Base-by-base conservation (phyloP, 1,140 invertebrate genomes). In the Babylonia areolata region DNA sequence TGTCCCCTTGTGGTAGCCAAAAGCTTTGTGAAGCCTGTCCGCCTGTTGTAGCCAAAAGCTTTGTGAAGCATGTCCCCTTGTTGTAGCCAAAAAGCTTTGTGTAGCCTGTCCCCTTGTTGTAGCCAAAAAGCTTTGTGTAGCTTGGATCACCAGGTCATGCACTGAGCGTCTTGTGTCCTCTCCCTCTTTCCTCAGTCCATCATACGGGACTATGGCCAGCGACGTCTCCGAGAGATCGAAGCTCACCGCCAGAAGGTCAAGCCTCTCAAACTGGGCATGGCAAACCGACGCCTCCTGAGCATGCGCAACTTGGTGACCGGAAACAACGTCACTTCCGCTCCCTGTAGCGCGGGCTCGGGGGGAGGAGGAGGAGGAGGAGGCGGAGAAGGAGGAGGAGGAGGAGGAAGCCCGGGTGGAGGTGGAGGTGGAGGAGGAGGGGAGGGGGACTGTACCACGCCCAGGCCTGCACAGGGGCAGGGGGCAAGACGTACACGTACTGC, bases 181-280 rank as follows among this genome's bases (percentile, higher is more conserved):
- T 35, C 35, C 71, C 35, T 73, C 31, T 73, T 73, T 73, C 35
- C 71, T 73, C 89, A 93, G 92, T 89, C 89, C 75, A 92, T 93
- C 46, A 93, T 93, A 33, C 86, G 92, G 64, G 91, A 91, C 64
- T 93, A 93, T 86, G 92, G 92, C 42, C 90, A 93, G 75, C 87
- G 89, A 79, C 85, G 92, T 33, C 87, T 93, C 17, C 87, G 91
- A 75, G 90, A 93, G 84, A 91, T 92, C 51, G 91, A 92, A 86
- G 88, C 91, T 51, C 90, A 93, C 84, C 85, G 91, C n/a, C 87
- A 91, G 84, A 90, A 89, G 46, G 89, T 89, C 9, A 89, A 89
- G 58, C 89, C 89, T 1, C 71, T 89, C 9, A 87, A 89, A 58
- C 81, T 79, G 31, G 64, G 39, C 35, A 46, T 80, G 46, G 31